Evolutionary conservation across 2,113 vertebrate genomes (phyloP).

Genomic region (Capreolus pygargus): DNA sequence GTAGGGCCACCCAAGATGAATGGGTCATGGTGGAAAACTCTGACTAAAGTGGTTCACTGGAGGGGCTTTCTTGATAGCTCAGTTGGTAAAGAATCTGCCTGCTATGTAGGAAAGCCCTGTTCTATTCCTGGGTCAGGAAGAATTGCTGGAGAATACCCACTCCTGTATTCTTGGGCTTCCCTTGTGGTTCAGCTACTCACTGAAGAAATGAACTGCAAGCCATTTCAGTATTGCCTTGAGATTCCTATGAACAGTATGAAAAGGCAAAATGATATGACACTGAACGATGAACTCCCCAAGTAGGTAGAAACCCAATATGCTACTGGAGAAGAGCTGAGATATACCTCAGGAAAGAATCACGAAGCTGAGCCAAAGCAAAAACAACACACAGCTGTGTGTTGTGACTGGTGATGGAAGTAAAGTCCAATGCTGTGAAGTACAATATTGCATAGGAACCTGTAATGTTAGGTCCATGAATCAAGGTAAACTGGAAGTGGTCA

Average conservation of each 20-base stretch:
- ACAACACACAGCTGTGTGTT: not conserved
- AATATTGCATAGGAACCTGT: not conserved
- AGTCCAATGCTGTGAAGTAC: not conserved
- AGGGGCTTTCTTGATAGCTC: not conserved
- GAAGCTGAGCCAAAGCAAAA: not conserved
- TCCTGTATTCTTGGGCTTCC: not conserved
- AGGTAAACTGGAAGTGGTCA: not conserved
- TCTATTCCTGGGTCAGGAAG: not conserved
- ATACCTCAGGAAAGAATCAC: not conserved
- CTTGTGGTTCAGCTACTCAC: not conserved
- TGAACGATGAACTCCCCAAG: not conserved
- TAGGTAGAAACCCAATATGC: fast-evolving
- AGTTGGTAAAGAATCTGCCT: not conserved
- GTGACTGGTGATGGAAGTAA: not conserved
- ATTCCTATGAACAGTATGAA: not conserved
- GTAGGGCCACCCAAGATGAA: not conserved
- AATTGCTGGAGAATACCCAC: not conserved
- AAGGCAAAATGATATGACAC: not conserved
- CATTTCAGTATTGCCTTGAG: not conserved
- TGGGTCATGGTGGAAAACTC: not conserved
- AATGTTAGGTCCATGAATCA: not conserved
- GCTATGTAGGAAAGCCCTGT: not conserved
- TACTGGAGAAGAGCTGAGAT: not conserved
- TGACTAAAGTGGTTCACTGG: not conserved
- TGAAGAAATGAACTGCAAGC: not conserved